phyloP scores from a whole-genome alignment of 1,140 invertebrate species.

The Octopus bimaculoides region DNA sequence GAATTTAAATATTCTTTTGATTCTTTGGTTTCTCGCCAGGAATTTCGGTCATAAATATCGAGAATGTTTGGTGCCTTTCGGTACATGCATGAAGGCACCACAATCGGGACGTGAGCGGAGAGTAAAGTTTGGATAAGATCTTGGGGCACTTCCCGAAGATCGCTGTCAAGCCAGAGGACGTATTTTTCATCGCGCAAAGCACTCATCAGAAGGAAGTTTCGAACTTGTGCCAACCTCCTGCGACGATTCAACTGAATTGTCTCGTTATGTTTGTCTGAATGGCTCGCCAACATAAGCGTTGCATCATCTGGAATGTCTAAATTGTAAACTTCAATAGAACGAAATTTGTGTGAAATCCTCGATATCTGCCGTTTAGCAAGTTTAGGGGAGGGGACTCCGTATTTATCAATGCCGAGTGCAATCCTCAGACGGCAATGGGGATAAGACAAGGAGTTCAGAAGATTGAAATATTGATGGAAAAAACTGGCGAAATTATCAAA shows the following conservation, averaged over 20 bases:
- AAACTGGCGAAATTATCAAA: neutral
- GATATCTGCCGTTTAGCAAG: neutral
- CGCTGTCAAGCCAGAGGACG: slow-evolving; percentile 29
- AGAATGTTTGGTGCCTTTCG: neutral
- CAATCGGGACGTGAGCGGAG: slow-evolving; percentile 14
- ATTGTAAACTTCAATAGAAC: neutral
- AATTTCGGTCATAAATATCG: slow-evolving; percentile 27
- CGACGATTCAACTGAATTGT: slow-evolving; percentile 19
- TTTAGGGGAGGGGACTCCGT: neutral
- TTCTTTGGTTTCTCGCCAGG: slow-evolving; percentile 25
- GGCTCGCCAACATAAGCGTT: neutral
- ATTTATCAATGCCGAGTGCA: neutral
- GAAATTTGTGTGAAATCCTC: neutral
- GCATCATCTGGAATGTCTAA: neutral
- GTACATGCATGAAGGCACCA: slow-evolving; percentile 25
- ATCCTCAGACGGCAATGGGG: neutral
- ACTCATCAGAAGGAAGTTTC: slow-evolving; percentile 21
- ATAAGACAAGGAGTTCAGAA: neutral
- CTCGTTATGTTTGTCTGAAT: slow-evolving; percentile 11
- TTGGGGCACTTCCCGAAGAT: slow-evolving; percentile 19
- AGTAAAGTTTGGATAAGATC: slow-evolving; percentile 24
- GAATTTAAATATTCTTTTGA: neutral
- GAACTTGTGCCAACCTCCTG: slow-evolving; percentile 19
- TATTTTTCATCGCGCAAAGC: slow-evolving; percentile 21
- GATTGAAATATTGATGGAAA: neutral